phyloP scores from a whole-genome alignment of 2,888 invertebrate species.

The Scotopteryx bipunctaria region DNA sequence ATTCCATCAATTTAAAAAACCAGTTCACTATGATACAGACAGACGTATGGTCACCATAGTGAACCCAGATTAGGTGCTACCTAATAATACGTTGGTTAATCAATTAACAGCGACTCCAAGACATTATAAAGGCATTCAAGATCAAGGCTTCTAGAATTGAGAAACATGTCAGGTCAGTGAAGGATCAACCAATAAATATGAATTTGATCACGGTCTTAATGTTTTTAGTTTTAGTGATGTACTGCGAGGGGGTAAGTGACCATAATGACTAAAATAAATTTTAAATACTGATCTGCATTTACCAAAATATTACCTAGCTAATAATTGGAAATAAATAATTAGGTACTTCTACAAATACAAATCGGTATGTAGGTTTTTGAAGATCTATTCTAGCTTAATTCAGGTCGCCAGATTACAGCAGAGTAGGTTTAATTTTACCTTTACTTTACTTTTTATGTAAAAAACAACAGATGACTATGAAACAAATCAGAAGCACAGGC shows the following conservation, averaged over 20 bases:
- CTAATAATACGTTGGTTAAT: constrained; percentile 34
- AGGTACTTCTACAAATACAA: too few species aligned
- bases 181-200: constrained; percentile 42
- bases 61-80: constrained; percentile 34
- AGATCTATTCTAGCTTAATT: too few species aligned
- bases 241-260: constrained; percentile 11
- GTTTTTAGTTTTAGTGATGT: constrained; percentile 50
- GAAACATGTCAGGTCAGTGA: constrained; percentile 45
- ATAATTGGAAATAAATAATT: too few species aligned
- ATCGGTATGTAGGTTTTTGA: too few species aligned
- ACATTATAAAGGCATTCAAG: constrained; percentile 49
- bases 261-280: too few species aligned
- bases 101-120: constrained; percentile 31
- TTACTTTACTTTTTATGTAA: too few species aligned
- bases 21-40: too few species aligned
- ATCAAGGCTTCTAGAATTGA: constrained; percentile 46
- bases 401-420: too few species aligned
- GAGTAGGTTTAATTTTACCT: too few species aligned
- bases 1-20: too few species aligned
- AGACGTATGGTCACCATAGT: constrained; percentile 29
- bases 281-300: too few species aligned
- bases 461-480: constrained; percentile 83
- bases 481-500: constrained; percentile 85
- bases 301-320: too few species aligned
- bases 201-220: constrained; percentile 48